These are phyloP conservation scores for Diuraphis noxia DNA, from an alignment of 1,140 invertebrate genomes.

Conservation along the genomic window DNA sequence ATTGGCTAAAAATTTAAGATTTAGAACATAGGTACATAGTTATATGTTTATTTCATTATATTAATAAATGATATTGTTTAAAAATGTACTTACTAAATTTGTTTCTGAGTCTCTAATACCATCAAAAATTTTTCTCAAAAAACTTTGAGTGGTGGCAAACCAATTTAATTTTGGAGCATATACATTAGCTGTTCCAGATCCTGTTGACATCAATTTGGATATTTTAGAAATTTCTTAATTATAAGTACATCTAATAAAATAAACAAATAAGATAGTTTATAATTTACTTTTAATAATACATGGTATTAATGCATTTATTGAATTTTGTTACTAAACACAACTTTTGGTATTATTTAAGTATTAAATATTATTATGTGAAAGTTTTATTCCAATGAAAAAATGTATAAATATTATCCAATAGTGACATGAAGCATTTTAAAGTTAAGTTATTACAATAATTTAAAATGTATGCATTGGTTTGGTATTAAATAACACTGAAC, in stretches of 20 bases:
- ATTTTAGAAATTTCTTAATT: neutral
- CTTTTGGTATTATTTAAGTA: neutral
- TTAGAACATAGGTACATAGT: neutral
- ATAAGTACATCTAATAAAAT: neutral
- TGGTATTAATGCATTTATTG: neutral
- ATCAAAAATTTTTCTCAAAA: neutral
- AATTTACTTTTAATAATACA: conserved; percentile 13
- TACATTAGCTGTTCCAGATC: neutral
- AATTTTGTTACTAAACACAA: neutral
- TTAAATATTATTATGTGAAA: neutral
- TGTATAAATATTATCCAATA: neutral
- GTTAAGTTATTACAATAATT: neutral
- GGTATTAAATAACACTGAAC: neutral
- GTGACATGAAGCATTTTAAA: neutral
- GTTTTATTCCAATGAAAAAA: neutral
- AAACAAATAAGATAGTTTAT: neutral
- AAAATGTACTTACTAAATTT: neutral
- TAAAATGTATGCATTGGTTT: neutral
- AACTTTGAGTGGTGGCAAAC: neutral
- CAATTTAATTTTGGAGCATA: neutral
- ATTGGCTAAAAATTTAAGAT: neutral
- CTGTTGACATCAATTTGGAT: neutral
- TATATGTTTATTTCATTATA: neutral
- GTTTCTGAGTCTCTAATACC: neutral
- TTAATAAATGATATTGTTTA: conserved; percentile 7